Percentiles rank a stretch among this genome's conserved stretches.
phyloP scores from a whole-genome alignment of 2,888 invertebrate genomes.

The Seira ritae region DNA sequence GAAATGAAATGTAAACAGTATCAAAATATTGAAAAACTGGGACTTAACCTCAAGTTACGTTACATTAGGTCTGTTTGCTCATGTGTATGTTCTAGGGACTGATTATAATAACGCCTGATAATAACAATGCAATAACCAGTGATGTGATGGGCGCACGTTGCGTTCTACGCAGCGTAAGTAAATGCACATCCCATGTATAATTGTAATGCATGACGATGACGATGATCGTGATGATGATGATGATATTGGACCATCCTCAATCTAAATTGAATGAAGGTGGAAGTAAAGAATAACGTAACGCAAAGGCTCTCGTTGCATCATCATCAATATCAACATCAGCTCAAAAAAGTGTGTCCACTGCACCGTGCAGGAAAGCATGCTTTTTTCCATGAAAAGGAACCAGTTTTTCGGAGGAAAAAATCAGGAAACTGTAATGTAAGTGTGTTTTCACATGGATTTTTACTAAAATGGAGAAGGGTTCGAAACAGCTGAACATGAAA shows the following conservation, averaged over 20 bases:
- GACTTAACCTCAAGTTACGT: no score
- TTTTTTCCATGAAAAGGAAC: slow-evolving; percentile 41
- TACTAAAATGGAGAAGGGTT: slow-evolving; percentile 29
- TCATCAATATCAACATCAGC: slow-evolving; percentile 12
- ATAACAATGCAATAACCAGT: no score
- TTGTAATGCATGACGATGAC: not conserved
- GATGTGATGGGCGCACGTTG: no score
- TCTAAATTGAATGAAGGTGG: slow-evolving; percentile 51
- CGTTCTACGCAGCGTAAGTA: no score
- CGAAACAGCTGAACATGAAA: slow-evolving; percentile 40
- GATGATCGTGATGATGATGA: slow-evolving; percentile 20
- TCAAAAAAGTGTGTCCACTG: not conserved
- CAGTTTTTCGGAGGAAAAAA: slow-evolving; percentile 64
- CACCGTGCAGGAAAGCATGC: slow-evolving; percentile 10
- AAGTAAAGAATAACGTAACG: not conserved
- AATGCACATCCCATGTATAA: not conserved
- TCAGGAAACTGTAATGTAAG: slow-evolving; percentile 21
- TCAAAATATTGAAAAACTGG: no score
- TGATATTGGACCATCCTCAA: slow-evolving; percentile 50
- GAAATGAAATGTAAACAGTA: no score
- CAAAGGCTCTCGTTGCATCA: slow-evolving; percentile 25
- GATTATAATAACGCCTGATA: no score
- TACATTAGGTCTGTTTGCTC: no score
- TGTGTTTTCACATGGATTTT: slow-evolving; percentile 9
- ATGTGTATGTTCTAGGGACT: no score